Percentiles rank a stretch among this genome's conserved stretches.
These are phyloP conservation scores for Microtus montanus DNA, from an alignment of 2,113 vertebrate species.

Conservation along the genomic window DNA sequence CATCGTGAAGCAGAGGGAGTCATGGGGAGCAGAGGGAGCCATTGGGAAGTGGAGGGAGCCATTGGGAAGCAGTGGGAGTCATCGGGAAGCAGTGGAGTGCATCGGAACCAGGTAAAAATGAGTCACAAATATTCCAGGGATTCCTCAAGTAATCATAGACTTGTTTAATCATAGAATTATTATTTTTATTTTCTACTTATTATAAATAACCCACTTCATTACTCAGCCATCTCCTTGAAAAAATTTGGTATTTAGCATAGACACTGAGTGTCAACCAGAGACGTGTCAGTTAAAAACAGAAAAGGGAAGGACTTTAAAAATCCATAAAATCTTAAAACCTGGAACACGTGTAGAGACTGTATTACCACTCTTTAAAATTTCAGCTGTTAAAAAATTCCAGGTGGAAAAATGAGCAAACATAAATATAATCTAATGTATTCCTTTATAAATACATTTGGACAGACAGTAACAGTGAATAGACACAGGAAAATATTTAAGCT, in stretches of 20 bases:
- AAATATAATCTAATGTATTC: conserved; percentile 74
- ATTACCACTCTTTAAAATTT: conserved; percentile 53
- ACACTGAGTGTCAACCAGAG: conserved; percentile 65
- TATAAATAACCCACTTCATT: conserved; percentile 71
- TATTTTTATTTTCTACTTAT: conserved; percentile 66
- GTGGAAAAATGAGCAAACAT: conserved; percentile 64
- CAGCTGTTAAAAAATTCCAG: conserved; percentile 46
- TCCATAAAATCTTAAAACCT: background rate
- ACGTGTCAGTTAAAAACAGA: conserved; percentile 64
- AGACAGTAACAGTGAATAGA: conserved; percentile 73
- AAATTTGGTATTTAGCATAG: conserved; percentile 79
- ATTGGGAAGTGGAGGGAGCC: too few species aligned
- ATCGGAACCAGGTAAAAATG: conserved; percentile 29
- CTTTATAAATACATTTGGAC: conserved; percentile 78
- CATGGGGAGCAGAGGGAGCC: background rate
- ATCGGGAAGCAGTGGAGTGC: too few species aligned
- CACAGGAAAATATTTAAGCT: conserved; percentile 71
- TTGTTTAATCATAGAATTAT: conserved; percentile 74
- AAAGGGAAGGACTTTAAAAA: conserved; percentile 50
- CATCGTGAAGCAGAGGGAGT: too few species aligned
- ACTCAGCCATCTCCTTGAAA: conserved; percentile 60
- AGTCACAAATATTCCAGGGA: conserved; percentile 44
- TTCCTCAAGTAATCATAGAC: conserved; percentile 47
- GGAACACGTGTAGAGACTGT: conserved; percentile 49
- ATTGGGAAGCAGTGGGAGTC: rapidly evolving